These are phyloP conservation scores for Masticophis lateralis DNA, from an alignment of 2,797 vertebrate species.

Conservation along the genomic window DNA sequence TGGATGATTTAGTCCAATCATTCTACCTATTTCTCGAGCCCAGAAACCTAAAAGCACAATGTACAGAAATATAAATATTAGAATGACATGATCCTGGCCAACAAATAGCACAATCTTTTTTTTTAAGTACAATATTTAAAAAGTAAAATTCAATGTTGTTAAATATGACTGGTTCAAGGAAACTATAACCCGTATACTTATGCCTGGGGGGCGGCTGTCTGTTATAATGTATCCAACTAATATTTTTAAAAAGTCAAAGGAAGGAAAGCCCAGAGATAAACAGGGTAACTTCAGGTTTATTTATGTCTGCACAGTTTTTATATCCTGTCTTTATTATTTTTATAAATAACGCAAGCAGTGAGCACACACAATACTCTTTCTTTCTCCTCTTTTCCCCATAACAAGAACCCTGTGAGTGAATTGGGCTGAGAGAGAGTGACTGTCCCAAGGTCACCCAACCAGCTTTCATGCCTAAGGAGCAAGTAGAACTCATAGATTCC, in stretches of 20 bases:
- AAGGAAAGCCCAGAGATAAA: not conserved
- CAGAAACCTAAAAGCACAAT: constrained; percentile 83
- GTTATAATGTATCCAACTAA: not conserved
- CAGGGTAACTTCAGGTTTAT: not conserved
- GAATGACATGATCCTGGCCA: not conserved
- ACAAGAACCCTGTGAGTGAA: not conserved
- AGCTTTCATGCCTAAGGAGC: not conserved
- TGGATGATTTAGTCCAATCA: constrained; percentile 90
- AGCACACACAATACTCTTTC: not conserved
- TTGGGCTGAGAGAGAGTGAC: not conserved
- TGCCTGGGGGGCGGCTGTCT: not conserved
- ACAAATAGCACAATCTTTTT: not conserved
- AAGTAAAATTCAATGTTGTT: not conserved
- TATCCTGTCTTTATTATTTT: not conserved
- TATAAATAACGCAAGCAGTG: not conserved
- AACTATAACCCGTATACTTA: not conserved
- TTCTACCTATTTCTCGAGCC: constrained; percentile 89
- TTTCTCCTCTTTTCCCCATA: not conserved
- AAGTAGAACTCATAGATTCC: not conserved
- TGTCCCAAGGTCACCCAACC: not conserved
- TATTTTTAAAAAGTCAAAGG: not conserved
- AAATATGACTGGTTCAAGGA: not conserved
- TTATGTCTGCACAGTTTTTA: not conserved
- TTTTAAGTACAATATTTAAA: not conserved
- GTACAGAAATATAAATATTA: not conserved